Conservation (phyloP, 1,140 invertebrate species). For the Eufriesea mexicana region DNA sequence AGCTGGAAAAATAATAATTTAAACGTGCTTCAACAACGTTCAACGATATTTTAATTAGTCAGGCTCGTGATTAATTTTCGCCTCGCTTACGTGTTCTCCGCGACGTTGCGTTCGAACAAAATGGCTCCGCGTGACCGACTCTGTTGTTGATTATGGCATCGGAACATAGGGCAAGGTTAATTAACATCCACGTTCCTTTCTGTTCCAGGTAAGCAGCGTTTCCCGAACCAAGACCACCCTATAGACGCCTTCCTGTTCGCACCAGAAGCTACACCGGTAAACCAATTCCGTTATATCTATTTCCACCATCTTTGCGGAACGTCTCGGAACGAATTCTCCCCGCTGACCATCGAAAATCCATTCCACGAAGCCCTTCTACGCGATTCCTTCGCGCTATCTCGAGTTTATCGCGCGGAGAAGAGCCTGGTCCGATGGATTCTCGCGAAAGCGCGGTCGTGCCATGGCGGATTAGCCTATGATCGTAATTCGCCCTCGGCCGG, state of each 20-base stretch:
- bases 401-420: conserved; percentile 32
- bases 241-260: too few species aligned
- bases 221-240: background rate
- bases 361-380: background rate
- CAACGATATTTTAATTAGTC: too few species aligned
- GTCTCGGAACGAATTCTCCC: background rate
- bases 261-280: background rate
- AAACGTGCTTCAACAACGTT: too few species aligned
- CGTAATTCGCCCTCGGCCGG: conserved; percentile 34
- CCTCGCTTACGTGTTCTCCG: too few species aligned
- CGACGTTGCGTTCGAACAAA: too few species aligned
- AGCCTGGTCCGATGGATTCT: background rate
- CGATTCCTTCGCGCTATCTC: background rate
- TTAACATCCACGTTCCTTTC: background rate
- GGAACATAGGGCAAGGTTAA: too few species aligned
- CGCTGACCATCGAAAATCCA: background rate
- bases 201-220: conserved; percentile 55
- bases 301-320: too few species aligned
- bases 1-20: too few species aligned
- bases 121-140: too few species aligned
- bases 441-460: background rate
- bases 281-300: background rate
- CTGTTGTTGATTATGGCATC: too few species aligned
- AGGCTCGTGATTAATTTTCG: too few species aligned
- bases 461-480: conserved; percentile 34